Evolutionary conservation across 2,888 invertebrate species (phyloP).

Genomic region (Latrodectus elegans): DNA sequence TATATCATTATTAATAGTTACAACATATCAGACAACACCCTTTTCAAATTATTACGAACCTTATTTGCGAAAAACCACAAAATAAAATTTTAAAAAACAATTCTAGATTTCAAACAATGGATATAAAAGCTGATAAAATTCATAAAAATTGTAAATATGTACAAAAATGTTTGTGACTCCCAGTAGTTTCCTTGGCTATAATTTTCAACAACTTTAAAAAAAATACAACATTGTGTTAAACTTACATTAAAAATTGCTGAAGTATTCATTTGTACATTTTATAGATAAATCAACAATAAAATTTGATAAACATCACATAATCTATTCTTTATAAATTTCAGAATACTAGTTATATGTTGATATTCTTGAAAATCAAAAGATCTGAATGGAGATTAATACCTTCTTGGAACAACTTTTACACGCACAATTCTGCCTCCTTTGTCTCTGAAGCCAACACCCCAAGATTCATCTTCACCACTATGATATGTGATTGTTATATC

Average conservation of each 20-base stretch:
- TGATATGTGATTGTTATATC: slow-evolving; percentile 95
- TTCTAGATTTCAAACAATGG: too few species aligned
- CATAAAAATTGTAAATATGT: too few species aligned
- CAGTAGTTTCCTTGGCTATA: too few species aligned
- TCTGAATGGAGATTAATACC: slow-evolving; percentile 72
- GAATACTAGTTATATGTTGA: slow-evolving; percentile 72
- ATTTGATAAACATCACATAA: background rate
- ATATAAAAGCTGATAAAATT: too few species aligned
- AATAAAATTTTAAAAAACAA: too few species aligned
- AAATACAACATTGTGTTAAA: slow-evolving; percentile 46
- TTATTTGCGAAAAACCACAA: too few species aligned
- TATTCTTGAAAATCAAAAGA: too few species aligned
- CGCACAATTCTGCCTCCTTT: slow-evolving; percentile 89
- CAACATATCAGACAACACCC: too few species aligned
- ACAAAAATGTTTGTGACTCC: too few species aligned
- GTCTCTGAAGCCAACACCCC: slow-evolving; percentile 85
- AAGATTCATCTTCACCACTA: slow-evolving; percentile 89
- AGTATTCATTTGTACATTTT: background rate
- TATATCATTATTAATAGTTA: too few species aligned
- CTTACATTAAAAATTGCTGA: slow-evolving; percentile 15
- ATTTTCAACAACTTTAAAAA: too few species aligned
- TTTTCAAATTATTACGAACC: too few species aligned
- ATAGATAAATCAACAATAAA: background rate
- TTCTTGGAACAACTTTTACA: slow-evolving; percentile 77
- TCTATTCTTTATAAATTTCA: background rate